phyloP scores from a whole-genome alignment of 2,888 invertebrate genomes.

The Polymixis lichenea region DNA sequence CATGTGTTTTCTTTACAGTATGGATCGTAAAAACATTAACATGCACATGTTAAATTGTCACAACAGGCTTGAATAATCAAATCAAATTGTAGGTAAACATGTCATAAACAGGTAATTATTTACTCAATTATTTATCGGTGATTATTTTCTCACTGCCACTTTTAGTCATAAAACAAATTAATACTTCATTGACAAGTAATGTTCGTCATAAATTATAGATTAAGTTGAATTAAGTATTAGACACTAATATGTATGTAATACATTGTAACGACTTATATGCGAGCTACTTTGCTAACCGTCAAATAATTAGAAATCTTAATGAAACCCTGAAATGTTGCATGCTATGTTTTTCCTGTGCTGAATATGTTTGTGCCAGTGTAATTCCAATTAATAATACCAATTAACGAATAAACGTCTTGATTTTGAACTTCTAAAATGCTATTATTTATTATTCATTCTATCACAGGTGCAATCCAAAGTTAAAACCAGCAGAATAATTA shows the following conservation, averaged over 20 bases:
- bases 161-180: constrained; percentile 2
- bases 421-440: no score
- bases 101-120: not conserved
- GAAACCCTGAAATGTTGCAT: not conserved
- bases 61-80: not conserved
- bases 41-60: not conserved
- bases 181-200: not conserved
- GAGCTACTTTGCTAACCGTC: not conserved
- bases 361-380: not conserved
- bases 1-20: not conserved
- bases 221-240: not conserved
- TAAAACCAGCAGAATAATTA: constrained; percentile 4
- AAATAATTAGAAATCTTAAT: not conserved
- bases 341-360: not conserved
- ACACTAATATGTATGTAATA: not conserved
- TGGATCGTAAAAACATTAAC: not conserved
- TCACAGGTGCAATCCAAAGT: not conserved
- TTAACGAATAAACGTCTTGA: not conserved
- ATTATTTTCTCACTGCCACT: not conserved
- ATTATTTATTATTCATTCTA: not conserved
- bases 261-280: not conserved
- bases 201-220: not conserved
- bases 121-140: not conserved
- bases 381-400: not conserved
- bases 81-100: not conserved